These are phyloP conservation scores for Notocelia uddmanniana DNA, from an alignment of 2,888 invertebrate genomes.

Conservation along the genomic window DNA sequence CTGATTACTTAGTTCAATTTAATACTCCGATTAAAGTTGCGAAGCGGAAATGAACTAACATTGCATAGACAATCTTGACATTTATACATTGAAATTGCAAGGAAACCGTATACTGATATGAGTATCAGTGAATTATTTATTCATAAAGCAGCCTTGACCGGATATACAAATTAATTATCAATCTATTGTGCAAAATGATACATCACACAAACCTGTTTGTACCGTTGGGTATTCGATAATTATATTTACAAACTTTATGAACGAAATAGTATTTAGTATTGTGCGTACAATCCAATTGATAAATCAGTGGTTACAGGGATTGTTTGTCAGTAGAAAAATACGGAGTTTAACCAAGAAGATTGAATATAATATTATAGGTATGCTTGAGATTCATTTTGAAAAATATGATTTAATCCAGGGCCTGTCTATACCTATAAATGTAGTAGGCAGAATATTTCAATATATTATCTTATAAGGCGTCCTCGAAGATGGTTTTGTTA, in stretches of 20 bases:
- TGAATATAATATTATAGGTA: background rate
- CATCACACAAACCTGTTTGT: conserved; percentile 26
- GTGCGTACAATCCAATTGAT: background rate
- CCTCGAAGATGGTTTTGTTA: conserved; percentile 31
- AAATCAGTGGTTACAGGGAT: background rate
- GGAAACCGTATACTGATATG: background rate
- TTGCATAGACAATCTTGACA: conserved; percentile 19
- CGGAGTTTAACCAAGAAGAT: background rate
- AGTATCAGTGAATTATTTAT: background rate
- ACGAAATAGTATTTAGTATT: background rate
- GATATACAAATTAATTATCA: conserved; percentile 53
- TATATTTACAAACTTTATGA: background rate
- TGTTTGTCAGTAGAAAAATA: background rate
- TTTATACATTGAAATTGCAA: conserved; percentile 20
- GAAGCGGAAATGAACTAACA: conserved; percentile 25
- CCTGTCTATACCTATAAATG: background rate
- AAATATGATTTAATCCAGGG: no score
- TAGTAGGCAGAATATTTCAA: background rate
- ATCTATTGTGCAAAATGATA: conserved; percentile 34
- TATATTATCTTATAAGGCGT: background rate
- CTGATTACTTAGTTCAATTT: conserved; percentile 20
- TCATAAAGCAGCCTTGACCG: conserved; percentile 64
- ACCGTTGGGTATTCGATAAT: conserved; percentile 69
- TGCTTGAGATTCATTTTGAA: no score
- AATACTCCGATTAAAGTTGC: conserved; percentile 16